Evolutionary conservation across 2,888 invertebrate genomes (phyloP).

Genomic region (Hydropsyche betteni): DNA sequence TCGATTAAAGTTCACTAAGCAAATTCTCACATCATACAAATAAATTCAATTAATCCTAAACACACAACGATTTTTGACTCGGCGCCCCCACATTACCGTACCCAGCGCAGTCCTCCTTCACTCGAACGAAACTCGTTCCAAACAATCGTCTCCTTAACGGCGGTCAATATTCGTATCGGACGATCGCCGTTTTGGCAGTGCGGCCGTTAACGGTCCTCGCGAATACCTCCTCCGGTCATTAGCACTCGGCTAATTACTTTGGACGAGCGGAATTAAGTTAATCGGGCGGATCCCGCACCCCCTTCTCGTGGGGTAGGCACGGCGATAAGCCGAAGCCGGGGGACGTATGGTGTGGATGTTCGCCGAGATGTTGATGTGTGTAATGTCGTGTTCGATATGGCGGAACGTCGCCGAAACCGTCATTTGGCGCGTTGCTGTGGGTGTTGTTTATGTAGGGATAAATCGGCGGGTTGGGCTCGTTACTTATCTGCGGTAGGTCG

Average conservation of each 20-base stretch:
- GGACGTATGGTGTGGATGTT: neutral
- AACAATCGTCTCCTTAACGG: constrained; percentile 1
- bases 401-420: neutral
- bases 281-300: constrained; percentile 14
- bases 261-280: constrained; percentile 40
- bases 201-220: constrained; percentile 38
- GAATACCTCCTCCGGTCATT: constrained; percentile 45
- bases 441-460: constrained; percentile 1
- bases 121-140: neutral
- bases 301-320: neutral
- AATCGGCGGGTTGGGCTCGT: neutral
- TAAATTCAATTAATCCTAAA: no score
- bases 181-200: constrained; percentile 4
- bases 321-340: neutral
- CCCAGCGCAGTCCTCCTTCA: no score
- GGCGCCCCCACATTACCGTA: no score
- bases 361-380: no score
- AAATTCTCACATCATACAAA: no score
- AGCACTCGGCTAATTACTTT: constrained; percentile 47
- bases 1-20: no score
- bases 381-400: no score
- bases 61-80: no score
- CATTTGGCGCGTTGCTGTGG: neutral
- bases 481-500: neutral
- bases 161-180: constrained; percentile 1